Evolutionary conservation across 2,888 invertebrate species (phyloP).

Genomic region (Diabrotica balteata): DNA sequence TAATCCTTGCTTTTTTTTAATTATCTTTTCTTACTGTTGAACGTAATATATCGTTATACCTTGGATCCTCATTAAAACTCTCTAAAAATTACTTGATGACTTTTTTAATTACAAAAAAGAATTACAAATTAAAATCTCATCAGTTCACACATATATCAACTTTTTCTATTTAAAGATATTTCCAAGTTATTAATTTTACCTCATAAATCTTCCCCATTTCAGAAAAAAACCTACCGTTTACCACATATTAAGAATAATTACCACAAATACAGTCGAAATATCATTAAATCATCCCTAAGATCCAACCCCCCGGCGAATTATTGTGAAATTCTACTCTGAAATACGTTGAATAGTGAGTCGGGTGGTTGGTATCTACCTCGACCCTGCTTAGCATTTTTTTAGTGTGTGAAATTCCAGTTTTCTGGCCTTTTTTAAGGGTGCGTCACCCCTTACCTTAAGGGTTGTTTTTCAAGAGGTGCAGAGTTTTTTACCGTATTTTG

Average conservation of each 20-base stretch:
- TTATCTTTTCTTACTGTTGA: too few species aligned
- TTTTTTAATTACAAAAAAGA: too few species aligned
- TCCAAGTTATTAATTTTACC: slow-evolving; percentile 20
- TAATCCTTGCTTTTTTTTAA: too few species aligned
- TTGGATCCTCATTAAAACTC: too few species aligned
- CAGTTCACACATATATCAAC: slow-evolving; percentile 10
- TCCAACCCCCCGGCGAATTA: slow-evolving; percentile 25
- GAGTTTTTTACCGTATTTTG: slow-evolving; percentile 50
- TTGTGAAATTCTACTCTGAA: not conserved
- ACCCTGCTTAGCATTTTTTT: slow-evolving; percentile 45
- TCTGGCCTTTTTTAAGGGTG: slow-evolving; percentile 49
- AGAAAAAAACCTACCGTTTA: slow-evolving; percentile 44
- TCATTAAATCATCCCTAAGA: slow-evolving; percentile 47
- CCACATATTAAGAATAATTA: slow-evolving; percentile 58
- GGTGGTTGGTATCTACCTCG: slow-evolving; percentile 34
- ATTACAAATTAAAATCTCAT: too few species aligned
- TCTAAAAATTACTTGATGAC: too few species aligned
- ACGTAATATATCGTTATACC: too few species aligned
- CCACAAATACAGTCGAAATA: slow-evolving; percentile 55
- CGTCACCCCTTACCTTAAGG: slow-evolving; percentile 50
- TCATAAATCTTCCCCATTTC: slow-evolving; percentile 31
- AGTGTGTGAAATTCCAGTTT: slow-evolving; percentile 58
- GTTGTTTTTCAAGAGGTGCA: slow-evolving; percentile 41
- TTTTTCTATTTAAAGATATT: too few species aligned
- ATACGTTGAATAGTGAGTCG: slow-evolving; percentile 7